These are phyloP conservation scores for Drosophila triauraria DNA, from an alignment of 1,140 invertebrate species.

Conservation along the genomic window DNA sequence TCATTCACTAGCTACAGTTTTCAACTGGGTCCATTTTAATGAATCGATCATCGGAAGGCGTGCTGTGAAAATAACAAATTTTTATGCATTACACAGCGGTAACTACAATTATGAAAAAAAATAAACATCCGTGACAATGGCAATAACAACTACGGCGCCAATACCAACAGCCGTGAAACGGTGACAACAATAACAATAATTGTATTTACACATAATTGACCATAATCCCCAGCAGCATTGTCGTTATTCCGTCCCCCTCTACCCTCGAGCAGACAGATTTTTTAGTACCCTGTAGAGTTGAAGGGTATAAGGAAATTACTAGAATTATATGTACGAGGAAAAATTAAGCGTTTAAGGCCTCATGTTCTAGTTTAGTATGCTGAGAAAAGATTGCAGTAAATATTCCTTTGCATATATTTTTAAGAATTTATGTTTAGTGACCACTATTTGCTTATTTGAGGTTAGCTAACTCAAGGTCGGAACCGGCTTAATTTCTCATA, in stretches of 20 bases:
- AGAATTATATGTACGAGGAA: background rate
- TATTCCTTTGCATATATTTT: no score
- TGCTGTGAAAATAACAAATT: constrained; percentile 43
- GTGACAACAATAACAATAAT: constrained; percentile 77
- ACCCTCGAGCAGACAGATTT: constrained; percentile 27
- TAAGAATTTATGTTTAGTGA: no score
- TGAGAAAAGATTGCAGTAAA: no score
- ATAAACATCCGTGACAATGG: constrained; percentile 48
- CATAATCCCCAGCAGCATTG: constrained; percentile 71
- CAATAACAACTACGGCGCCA: constrained; percentile 41
- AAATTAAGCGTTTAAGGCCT: background rate
- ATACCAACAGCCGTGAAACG: constrained; percentile 50
- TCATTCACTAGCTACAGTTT: constrained; percentile 1
- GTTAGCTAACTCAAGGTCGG: no score
- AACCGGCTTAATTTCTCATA: no score
- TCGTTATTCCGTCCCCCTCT: constrained; percentile 7
- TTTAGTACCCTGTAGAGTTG: constrained; percentile 3
- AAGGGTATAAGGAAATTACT: background rate
- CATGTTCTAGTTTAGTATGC: background rate
- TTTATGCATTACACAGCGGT: constrained; percentile 37
- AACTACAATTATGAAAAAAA: constrained; percentile 55
- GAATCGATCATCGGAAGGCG: constrained; percentile 24
- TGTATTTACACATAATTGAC: constrained; percentile 82
- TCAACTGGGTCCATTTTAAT: constrained; percentile 13
- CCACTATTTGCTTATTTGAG: no score